phyloP scores from a whole-genome alignment of 1,140 invertebrate genomes.

The Stratiolaelaps scimitus region DNA sequence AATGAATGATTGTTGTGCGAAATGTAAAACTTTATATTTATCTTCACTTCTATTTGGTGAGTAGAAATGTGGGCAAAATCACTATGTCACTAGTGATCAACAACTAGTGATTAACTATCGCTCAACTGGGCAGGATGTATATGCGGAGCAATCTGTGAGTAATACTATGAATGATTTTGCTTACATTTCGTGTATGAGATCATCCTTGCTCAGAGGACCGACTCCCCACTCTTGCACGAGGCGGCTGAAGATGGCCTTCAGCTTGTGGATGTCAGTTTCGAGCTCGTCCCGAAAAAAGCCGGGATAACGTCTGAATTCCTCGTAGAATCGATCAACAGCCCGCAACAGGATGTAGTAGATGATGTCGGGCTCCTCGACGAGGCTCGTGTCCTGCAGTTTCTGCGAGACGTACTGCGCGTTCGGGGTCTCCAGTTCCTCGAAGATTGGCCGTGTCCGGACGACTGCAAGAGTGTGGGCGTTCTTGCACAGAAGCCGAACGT shows the following conservation, averaged over 20 bases:
- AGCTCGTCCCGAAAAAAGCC: constrained; percentile 73
- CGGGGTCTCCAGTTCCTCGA: constrained; percentile 58
- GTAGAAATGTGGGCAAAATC: too few relatives aligned
- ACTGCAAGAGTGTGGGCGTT: constrained; percentile 65
- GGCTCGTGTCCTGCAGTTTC: not conserved
- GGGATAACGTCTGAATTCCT: constrained; percentile 75
- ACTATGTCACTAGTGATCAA: too few relatives aligned
- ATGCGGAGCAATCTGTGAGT: too few relatives aligned
- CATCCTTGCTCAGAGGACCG: constrained; percentile 63
- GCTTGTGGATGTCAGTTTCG: constrained; percentile 70
- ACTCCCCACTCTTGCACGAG: constrained; percentile 72
- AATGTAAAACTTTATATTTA: too few relatives aligned
- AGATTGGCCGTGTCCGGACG: constrained; percentile 62
- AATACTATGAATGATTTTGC: too few relatives aligned
- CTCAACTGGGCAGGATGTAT: too few relatives aligned
- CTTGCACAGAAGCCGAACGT: constrained; percentile 47
- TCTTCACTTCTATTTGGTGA: too few relatives aligned
- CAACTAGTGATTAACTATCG: too few relatives aligned
- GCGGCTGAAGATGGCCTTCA: constrained; percentile 59
- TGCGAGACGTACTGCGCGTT: constrained; percentile 35
- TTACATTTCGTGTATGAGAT: constrained; percentile 81
- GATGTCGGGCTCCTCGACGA: constrained; percentile 56
- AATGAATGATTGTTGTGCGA: too few relatives aligned
- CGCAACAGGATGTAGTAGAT: constrained; percentile 80
- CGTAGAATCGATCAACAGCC: constrained; percentile 74